Base-by-base conservation (phyloP, 1,140 invertebrate genomes). In the Tribolium castaneum region DNA sequence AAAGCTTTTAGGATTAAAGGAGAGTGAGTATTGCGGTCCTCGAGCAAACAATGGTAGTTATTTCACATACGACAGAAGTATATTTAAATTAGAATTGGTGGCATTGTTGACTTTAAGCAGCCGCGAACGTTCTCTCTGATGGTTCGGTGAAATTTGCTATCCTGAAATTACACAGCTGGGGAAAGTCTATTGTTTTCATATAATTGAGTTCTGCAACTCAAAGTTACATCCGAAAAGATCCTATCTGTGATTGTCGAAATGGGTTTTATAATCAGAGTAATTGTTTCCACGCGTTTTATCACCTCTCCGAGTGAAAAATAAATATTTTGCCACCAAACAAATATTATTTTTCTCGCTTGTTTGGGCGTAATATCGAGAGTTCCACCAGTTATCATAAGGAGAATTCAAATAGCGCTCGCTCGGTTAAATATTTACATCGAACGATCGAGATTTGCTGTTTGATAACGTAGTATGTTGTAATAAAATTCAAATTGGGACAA, bases 111-210 rank as follows among this genome's bases (percentile, higher is more conserved):
- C 59, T 66, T 66, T 66, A 66, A 76, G 51, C 52, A 62, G 34
- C 14, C 14, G 54, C 49, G 35, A 75, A 54, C 51, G 16, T 39
- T 51, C 70, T 22, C 39, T 22, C 56, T 66, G 51, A 75, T 56
- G 62, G 19, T 14, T 75, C 74, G 35, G 70, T 77, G 66, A 77
- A 70, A 77, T 71, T 77, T 71, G 50, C 45, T 77, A 77, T 54
- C 14, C 59, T 66, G 59, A 66, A 66, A 66, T 66, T 66, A 66
- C 59, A 66, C 59, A 66, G 59, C 30, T 66, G 59, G 12, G 59
- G 59, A 66, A 66, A 66, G 30, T 66, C 59, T 66, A 66, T 66
- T 66, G 59, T 66, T 66, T 66, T 66, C 59, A 66, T 66, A 66
- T 66, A 66, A 66, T 66, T 66, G 59, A 66, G 59, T 66, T 66